These are phyloP conservation scores for Antrozous pallidus DNA, from an alignment of 2,797 vertebrate genomes.

Conservation along the genomic window DNA sequence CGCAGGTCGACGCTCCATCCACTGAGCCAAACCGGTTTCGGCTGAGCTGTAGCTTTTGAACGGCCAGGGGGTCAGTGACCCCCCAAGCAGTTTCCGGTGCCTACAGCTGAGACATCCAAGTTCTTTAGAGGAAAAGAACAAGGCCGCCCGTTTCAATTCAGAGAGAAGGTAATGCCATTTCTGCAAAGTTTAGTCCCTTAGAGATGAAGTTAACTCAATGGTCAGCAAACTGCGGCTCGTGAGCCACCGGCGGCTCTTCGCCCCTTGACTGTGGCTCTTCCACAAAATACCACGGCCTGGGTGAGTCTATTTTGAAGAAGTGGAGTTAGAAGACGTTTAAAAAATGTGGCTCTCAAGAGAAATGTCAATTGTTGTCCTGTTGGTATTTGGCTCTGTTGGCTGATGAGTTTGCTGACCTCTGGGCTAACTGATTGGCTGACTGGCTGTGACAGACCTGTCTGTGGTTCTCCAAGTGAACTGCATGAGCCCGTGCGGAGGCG, in stretches of 20 bases:
- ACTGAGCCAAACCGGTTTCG: no score
- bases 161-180: not conserved
- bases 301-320: no score
- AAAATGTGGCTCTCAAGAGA: no score
- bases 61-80: not conserved
- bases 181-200: not conserved
- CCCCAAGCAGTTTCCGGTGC: not conserved
- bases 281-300: no score
- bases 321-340: no score
- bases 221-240: no score
- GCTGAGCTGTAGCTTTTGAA: not conserved
- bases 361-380: no score
- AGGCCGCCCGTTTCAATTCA: not conserved
- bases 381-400: no score
- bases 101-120: not conserved
- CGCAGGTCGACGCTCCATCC: no score
- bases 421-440: not conserved
- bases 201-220: not conserved
- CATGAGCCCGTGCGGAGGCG: not conserved
- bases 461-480: not conserved
- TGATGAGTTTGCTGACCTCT: no score
- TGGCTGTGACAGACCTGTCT: not conserved
- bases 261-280: no score
- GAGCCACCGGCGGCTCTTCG: no score
- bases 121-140: not conserved